Conservation (phyloP, 2,888 invertebrate genomes). For the Odontocolon sp. region DNA sequence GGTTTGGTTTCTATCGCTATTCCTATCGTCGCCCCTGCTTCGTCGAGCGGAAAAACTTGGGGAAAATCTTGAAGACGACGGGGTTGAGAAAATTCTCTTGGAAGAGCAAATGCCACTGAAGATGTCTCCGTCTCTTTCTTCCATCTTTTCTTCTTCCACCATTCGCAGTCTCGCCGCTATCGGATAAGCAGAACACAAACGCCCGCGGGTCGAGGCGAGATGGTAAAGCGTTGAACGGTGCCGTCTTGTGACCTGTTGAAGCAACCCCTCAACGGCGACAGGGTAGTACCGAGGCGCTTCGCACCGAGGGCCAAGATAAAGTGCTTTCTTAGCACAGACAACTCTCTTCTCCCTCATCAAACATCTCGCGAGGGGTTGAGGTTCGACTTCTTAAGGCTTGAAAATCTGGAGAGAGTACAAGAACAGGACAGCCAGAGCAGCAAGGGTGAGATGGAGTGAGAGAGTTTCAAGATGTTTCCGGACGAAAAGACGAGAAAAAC, state of each 20-base stretch:
- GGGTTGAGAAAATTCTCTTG: constrained; percentile 50
- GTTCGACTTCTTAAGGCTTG: constrained; percentile 54
- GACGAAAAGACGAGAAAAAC: constrained; percentile 65
- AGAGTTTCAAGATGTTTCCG: constrained; percentile 63
- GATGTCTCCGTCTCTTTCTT: neutral
- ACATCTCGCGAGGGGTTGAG: constrained; percentile 49
- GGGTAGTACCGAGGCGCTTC: constrained; percentile 41
- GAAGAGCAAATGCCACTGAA: constrained; percentile 21
- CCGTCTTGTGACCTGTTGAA: constrained; percentile 79
- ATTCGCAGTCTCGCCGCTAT: constrained; percentile 52
- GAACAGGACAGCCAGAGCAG: constrained; percentile 39
- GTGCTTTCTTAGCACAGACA: constrained; percentile 72
- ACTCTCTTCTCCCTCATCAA: constrained; percentile 48
- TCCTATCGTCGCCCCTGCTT: constrained; percentile 16
- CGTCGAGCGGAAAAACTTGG: constrained; percentile 65
- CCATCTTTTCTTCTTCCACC: constrained; percentile 53
- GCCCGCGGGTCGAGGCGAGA: constrained; percentile 31
- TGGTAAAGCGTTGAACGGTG: constrained; percentile 50
- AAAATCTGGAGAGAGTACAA: constrained; percentile 35
- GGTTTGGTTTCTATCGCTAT: constrained; percentile 52
- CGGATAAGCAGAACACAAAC: constrained; percentile 53
- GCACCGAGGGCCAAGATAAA: constrained; percentile 69
- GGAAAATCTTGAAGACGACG: constrained; percentile 54
- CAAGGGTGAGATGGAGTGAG: constrained; percentile 46
- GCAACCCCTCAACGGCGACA: constrained; percentile 66